A percentile compares a stretch with the other conserved stretches of the same genome.
Conservation (phyloP, 2,113 vertebrate species). For the Tautogolabrus adspersus region DNA sequence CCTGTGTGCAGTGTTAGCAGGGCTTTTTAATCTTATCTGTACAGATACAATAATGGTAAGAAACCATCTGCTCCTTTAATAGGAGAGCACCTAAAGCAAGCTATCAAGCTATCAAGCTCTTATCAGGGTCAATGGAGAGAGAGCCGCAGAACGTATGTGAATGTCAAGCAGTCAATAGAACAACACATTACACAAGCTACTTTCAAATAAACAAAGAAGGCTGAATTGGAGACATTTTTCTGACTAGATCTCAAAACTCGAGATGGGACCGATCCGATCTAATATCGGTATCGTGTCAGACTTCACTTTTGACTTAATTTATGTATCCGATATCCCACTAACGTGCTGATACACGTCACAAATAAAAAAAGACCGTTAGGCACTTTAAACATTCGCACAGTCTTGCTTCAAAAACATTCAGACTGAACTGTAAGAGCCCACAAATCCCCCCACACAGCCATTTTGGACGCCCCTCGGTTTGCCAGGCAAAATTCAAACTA, state of each 20-base stretch:
- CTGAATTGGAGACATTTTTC: constrained; percentile 32
- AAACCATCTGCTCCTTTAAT: constrained; percentile 59
- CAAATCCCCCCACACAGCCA: too few species aligned
- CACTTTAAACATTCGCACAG: too few species aligned
- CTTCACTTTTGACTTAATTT: too few species aligned
- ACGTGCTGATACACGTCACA: too few species aligned
- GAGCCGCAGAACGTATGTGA: constrained; percentile 44
- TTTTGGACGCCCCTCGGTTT: too few species aligned
- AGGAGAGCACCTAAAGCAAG: constrained; percentile 50
- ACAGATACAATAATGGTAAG: constrained; percentile 76
- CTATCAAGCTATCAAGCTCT: constrained; percentile 65
- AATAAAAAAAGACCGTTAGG: too few species aligned
- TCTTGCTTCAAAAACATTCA: too few species aligned
- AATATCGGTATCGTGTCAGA: too few species aligned
- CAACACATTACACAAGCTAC: constrained; percentile 42
- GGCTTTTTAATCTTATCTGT: constrained; percentile 76
- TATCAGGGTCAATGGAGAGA: constrained; percentile 57
- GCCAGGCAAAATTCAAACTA: too few species aligned
- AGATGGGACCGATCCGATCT: too few species aligned
- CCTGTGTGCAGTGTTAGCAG: constrained; percentile 59
- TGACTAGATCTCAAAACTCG: neutral
- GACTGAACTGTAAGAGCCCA: too few species aligned
- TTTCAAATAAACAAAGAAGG: constrained; percentile 57
- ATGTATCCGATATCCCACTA: too few species aligned
- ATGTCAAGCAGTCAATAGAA: constrained; percentile 64